Conservation (phyloP, 1,140 invertebrate species). For the Rhagoletis pomonella region DNA sequence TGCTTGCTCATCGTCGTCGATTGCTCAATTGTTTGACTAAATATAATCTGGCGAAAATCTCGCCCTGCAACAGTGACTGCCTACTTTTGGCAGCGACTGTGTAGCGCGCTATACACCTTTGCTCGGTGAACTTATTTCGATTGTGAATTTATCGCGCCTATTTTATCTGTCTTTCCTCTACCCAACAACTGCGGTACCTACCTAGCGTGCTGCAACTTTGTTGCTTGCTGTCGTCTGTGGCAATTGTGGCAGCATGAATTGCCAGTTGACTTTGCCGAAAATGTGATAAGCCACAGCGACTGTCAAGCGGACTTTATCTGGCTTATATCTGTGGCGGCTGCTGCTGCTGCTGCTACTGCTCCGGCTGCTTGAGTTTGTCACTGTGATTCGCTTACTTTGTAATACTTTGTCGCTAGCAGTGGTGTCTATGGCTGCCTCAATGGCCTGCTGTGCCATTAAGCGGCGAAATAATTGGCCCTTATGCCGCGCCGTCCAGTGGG, state of each 20-base stretch:
- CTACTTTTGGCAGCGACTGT: conserved; percentile 8
- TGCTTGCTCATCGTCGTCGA: background rate
- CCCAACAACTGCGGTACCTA: too few relatives aligned
- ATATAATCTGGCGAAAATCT: conserved; percentile 18
- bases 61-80: conserved; percentile 3
- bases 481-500: background rate
- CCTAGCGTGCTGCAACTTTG: background rate
- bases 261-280: conserved; percentile 19
- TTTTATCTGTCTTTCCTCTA: background rate
- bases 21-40: background rate
- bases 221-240: background rate
- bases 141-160: conserved; percentile 41
- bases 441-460: conserved; percentile 32
- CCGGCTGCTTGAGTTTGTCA: conserved; percentile 36
- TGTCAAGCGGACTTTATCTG: conserved; percentile 41
- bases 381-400: background rate
- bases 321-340: conserved; percentile 26
- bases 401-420: background rate
- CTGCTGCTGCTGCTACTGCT: background rate
- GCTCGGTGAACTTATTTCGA: background rate
- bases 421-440: background rate
- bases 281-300: conserved; percentile 7
- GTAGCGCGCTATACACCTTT: background rate
- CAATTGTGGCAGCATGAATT: conserved; percentile 33
- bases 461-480: conserved; percentile 18